These are phyloP conservation scores for Sorex araneus DNA, from an alignment of 2,113 vertebrate species.

Conservation along the genomic window DNA sequence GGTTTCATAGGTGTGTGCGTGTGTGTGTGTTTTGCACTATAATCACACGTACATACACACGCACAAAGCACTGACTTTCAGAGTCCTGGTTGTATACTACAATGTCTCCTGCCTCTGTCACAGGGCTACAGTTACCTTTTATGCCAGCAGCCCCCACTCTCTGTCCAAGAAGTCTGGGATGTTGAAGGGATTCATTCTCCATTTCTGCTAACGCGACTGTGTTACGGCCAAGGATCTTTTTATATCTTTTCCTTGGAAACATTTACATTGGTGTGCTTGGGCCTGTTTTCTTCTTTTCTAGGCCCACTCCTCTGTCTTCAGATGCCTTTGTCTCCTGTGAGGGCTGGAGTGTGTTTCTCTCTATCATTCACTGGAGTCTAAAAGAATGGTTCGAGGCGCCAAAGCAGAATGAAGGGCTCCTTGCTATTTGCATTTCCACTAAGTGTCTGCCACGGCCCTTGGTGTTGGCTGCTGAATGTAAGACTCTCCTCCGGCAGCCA, in stretches of 20 bases:
- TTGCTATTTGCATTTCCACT: slow-evolving; percentile 7
- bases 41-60: background rate
- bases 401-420: slow-evolving; percentile 40
- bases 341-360: slow-evolving; percentile 47
- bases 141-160: background rate
- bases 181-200: background rate
- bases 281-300: slow-evolving; percentile 2
- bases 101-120: background rate
- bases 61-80: background rate
- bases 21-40: background rate
- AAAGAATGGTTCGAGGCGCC: slow-evolving; percentile 49
- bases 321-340: slow-evolving; percentile 6
- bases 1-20: background rate
- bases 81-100: background rate
- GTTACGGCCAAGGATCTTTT: background rate
- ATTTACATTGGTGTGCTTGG: background rate
- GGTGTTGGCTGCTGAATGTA: background rate
- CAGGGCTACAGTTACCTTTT: background rate
- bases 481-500: slow-evolving; percentile 22
- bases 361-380: slow-evolving; percentile 46
- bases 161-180: background rate
- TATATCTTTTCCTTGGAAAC: background rate
- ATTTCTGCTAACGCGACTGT: background rate
- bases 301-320: background rate
- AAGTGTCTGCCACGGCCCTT: background rate